These are phyloP conservation scores for Stenopsyche tienmushanensis DNA, from an alignment of 1,140 invertebrate species.

Conservation along the genomic window DNA sequence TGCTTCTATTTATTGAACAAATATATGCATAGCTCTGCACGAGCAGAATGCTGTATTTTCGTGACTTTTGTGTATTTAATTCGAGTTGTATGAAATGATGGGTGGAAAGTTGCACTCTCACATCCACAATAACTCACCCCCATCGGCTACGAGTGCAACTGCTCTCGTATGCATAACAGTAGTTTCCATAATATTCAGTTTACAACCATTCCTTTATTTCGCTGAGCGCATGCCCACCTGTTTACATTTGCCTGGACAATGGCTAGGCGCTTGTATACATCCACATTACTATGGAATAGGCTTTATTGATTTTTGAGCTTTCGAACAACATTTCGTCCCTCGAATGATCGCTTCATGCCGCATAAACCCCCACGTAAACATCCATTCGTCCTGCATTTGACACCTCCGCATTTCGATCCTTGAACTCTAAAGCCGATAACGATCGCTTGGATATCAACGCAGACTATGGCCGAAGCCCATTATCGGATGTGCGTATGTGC, in stretches of 20 bases:
- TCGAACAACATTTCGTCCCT: conserved; percentile 19
- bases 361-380: neutral
- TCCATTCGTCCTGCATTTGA: no score
- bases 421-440: no score
- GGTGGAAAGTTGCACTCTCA: neutral
- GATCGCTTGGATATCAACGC: no score
- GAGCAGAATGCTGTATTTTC: no score
- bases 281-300: conserved; percentile 27
- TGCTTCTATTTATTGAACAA: no score
- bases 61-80: no score
- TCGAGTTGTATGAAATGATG: no score
- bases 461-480: no score
- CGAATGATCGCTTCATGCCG: conserved; percentile 1
- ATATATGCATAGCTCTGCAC: no score
- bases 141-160: neutral
- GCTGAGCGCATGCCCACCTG: conserved; percentile 28
- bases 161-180: neutral
- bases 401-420: no score
- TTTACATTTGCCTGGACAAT: conserved; percentile 24
- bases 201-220: neutral
- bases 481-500: no score
- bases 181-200: neutral
- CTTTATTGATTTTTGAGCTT: conserved; percentile 29
- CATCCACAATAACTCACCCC: neutral
- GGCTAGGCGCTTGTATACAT: conserved; percentile 15